Conservation (phyloP, 2,888 invertebrate genomes). For the Cylindroiulus punctatus region DNA sequence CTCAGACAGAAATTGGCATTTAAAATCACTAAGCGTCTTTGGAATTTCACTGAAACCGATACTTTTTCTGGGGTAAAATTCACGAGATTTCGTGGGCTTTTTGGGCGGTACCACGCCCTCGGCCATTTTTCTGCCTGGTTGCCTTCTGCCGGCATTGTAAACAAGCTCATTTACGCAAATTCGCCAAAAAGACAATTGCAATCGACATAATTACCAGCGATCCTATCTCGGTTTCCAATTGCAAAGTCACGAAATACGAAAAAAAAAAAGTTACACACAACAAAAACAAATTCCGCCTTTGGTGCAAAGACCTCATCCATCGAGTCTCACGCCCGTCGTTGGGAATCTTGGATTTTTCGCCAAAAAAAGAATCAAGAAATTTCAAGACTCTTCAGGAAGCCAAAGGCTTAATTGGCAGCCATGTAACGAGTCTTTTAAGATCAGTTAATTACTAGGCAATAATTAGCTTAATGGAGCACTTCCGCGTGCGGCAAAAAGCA, state of each 20-base stretch:
- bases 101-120: neutral
- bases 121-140: constrained; percentile 1
- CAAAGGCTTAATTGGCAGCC: constrained; percentile 18
- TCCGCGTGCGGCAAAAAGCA: neutral
- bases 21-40: no score
- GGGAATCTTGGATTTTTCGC: neutral
- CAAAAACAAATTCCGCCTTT: neutral
- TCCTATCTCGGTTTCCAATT: neutral
- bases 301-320: constrained; percentile 3
- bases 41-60: no score
- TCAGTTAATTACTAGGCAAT: neutral
- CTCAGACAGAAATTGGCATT: no score
- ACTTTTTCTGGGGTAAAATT: neutral
- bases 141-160: neutral
- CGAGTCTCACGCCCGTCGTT: constrained; percentile 8
- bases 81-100: no score
- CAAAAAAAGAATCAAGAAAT: neutral
- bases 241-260: neutral
- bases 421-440: neutral
- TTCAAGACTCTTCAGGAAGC: neutral
- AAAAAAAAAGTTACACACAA: neutral
- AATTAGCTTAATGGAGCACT: constrained; percentile 1
- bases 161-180: neutral
- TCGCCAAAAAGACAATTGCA: constrained; percentile 5
- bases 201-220: constrained; percentile 10